Evolutionary conservation across 2,888 invertebrate species (phyloP), one percentile per base, ranked within the genome.

Genomic region (Glaucopsyche alexis): DNA sequence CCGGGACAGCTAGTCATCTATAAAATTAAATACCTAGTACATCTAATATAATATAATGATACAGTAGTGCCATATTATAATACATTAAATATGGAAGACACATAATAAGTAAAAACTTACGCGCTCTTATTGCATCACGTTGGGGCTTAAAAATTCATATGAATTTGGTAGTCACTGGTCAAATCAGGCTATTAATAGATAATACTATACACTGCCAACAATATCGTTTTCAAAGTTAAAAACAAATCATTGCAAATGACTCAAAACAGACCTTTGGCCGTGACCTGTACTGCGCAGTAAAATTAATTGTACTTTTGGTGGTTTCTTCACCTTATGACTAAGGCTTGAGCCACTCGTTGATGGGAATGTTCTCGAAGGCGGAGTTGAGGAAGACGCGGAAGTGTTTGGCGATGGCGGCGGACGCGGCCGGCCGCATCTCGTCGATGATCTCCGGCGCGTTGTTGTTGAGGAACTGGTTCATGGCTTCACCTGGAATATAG

Each of bases 401-500:
- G 81, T 96, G 95, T 79, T 95, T 95, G 2, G 95, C 95, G 79
- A 97, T 96, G 77, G 96, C 95, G 9, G 93, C 86, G 2, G 95
- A 94, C 0, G 96, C 96, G 0, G 96, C 96, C 2, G 96, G 96
- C 81, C 96, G 94, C 96, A 97, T 96, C 90, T 97, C 97, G 74
- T 95, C 95, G 76, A 97, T 96, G 79, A 97, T 96, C 84, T 96
- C 96, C 69, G 95, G 95, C 0, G 96, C 95, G 81, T 97, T 96
- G 85, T 95, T 95, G 88, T 97, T 97, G 76, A 97, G 88, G 85
- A 97, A 97, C 84, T 96, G 96, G 86, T 97, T 97, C 95, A 97
- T 96, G 0, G 96, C 96, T 84, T 96, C 95, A 55, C 96, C 96
- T 96, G 87, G 45, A 88, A 89, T 38, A 29, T 3, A 29, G 29